A percentile compares a stretch with the other conserved stretches of the same genome.
Conservation (phyloP, 2,888 invertebrate genomes). For the Tachystola acroxantha region DNA sequence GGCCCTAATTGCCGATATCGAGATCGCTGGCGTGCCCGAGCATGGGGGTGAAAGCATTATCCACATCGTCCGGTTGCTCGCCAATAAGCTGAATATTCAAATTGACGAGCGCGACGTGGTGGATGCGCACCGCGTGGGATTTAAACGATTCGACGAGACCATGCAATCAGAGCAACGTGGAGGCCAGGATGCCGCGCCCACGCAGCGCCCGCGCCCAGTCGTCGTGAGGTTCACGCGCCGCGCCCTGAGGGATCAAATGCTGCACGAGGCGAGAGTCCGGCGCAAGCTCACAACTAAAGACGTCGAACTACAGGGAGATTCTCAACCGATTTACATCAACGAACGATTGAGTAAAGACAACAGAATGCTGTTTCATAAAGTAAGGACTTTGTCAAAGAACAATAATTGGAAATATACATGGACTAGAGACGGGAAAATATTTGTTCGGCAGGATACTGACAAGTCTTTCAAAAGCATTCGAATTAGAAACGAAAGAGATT, state of each 20-base stretch:
- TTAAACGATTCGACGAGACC: no score
- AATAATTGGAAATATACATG: neutral
- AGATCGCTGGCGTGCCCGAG: no score
- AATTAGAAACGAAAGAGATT: neutral
- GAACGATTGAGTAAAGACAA: neutral
- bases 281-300: neutral
- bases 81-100: no score
- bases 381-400: neutral
- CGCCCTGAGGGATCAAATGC: neutral
- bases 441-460: neutral
- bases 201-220: no score
- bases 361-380: neutral
- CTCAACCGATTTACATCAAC: neutral
- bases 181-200: no score
- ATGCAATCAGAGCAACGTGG: no score
- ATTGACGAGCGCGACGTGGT: no score
- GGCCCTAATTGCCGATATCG: no score
- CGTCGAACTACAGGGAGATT: neutral
- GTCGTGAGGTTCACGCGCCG: no score
- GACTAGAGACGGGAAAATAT: neutral
- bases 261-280: neutral
- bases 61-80: no score
- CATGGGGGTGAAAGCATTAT: no score
- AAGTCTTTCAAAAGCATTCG: neutral
- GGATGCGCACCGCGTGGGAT: no score